Conservation (phyloP, 2,888 invertebrate species). For the Brenthis daphne region DNA sequence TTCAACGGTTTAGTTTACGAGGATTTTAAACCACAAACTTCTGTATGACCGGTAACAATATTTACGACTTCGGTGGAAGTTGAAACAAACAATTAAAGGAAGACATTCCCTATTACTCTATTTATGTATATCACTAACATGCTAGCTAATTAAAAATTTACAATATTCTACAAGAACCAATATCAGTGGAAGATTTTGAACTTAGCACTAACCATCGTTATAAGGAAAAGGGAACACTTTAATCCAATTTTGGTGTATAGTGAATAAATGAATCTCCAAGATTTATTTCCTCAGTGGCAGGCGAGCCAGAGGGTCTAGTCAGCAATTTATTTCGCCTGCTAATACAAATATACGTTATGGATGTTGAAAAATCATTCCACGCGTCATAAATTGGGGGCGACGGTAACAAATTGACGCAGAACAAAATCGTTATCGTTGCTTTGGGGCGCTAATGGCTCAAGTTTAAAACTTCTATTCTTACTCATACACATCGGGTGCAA, state of each 20-base stretch:
- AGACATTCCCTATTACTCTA: too few relatives aligned
- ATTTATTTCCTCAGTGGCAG: slow-evolving; percentile 15
- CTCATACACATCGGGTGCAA: slow-evolving; percentile 4
- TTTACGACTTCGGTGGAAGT: too few relatives aligned
- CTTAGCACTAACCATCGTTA: background rate
- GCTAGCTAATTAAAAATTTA: too few relatives aligned
- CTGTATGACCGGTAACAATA: too few relatives aligned
- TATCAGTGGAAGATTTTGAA: background rate
- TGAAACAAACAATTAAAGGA: too few relatives aligned
- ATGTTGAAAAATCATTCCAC: slow-evolving; percentile 28
- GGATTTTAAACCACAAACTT: too few relatives aligned
- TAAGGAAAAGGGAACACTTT: background rate
- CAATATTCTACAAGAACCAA: background rate
- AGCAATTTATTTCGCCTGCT: slow-evolving; percentile 20
- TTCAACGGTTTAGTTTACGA: too few relatives aligned
- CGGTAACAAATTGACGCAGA: slow-evolving; percentile 18
- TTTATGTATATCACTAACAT: too few relatives aligned
- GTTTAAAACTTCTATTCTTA: slow-evolving; percentile 18
- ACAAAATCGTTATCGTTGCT: slow-evolving; percentile 18
- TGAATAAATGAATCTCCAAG: slow-evolving; percentile 17
- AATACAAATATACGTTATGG: slow-evolving; percentile 22
- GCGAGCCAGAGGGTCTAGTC: slow-evolving; percentile 20
- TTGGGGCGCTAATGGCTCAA: slow-evolving; percentile 16
- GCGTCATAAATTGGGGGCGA: slow-evolving; percentile 24
- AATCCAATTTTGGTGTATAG: slow-evolving; percentile 4